phyloP scores from a whole-genome alignment of 2,797 vertebrate genomes.

The Parauchenoglanis punctatus region DNA sequence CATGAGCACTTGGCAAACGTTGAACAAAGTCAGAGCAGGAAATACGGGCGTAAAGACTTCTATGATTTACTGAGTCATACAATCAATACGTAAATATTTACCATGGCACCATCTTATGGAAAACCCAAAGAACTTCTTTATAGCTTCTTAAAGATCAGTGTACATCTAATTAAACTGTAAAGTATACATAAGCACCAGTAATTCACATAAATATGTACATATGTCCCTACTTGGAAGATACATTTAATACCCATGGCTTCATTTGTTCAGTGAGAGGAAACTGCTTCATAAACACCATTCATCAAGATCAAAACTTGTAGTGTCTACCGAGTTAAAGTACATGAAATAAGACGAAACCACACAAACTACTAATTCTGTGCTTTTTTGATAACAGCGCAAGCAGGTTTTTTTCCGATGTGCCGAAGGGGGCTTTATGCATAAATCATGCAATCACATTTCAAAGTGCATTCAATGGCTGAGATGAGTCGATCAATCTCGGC shows the following conservation, averaged over 20 bases:
- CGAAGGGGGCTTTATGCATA: slow-evolving; percentile 75
- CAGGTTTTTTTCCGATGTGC: slow-evolving; percentile 57
- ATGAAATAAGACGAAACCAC: slow-evolving; percentile 45
- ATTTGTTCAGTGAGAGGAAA: background rate
- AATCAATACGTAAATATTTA: slow-evolving; percentile 27
- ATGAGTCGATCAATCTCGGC: slow-evolving; percentile 59
- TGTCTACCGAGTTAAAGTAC: slow-evolving; percentile 11
- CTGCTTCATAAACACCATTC: slow-evolving; percentile 25
- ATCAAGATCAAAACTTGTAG: slow-evolving; percentile 13
- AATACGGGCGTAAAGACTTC: background rate
- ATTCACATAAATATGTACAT: slow-evolving; percentile 10
- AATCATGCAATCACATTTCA: slow-evolving; percentile 81
- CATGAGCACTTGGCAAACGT: too few species aligned
- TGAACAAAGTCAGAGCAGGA: background rate
- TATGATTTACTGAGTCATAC: background rate
- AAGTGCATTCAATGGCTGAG: slow-evolving; percentile 68
- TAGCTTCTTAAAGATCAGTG: background rate
- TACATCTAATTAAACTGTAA: slow-evolving; percentile 7
- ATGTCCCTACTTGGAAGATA: slow-evolving; percentile 10
- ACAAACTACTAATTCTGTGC: slow-evolving; percentile 62
- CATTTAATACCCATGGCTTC: background rate
- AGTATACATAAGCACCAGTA: background rate
- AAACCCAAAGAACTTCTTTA: background rate
- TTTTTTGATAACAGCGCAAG: slow-evolving; percentile 56
- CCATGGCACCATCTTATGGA: background rate